Conservation (phyloP, 2,797 vertebrate species). For the Molossus molossus region DNA sequence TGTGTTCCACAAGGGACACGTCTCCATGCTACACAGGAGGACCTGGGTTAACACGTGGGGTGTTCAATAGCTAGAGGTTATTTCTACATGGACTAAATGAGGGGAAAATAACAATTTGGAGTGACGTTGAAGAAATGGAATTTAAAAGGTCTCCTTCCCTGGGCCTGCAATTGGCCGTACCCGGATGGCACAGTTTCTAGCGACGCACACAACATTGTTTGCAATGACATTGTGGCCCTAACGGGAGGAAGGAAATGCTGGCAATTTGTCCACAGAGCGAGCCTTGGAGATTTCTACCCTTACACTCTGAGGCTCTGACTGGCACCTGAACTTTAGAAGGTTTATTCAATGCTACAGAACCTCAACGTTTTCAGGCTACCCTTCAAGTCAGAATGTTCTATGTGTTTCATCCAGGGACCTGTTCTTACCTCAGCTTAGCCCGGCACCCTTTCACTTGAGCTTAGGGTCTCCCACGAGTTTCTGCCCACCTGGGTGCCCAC, state of each 20-base stretch:
- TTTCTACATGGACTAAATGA: not conserved
- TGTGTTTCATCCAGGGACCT: constrained; percentile 78
- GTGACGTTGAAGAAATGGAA: not conserved
- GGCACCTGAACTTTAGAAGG: constrained; percentile 85
- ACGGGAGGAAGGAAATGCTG: constrained; percentile 62
- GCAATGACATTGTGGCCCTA: constrained; percentile 74
- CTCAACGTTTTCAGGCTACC: constrained; percentile 64
- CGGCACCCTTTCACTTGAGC: constrained; percentile 45
- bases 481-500: not conserved
- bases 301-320: constrained; percentile 77
- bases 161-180: not conserved
- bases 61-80: not conserved
- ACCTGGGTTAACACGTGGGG: not conserved
- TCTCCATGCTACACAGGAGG: not conserved
- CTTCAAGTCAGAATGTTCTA: constrained; percentile 69
- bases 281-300: constrained; percentile 68
- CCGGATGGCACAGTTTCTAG: not conserved
- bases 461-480: constrained; percentile 24
- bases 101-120: not conserved
- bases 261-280: constrained; percentile 79
- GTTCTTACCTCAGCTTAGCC: constrained; percentile 68
- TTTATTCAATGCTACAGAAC: constrained; percentile 79
- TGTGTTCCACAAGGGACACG: not conserved
- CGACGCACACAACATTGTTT: not conserved
- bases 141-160: not conserved